These are phyloP conservation scores for Malurus elegans DNA, from an alignment of 2,113 vertebrate species.

Conservation along the genomic window DNA sequence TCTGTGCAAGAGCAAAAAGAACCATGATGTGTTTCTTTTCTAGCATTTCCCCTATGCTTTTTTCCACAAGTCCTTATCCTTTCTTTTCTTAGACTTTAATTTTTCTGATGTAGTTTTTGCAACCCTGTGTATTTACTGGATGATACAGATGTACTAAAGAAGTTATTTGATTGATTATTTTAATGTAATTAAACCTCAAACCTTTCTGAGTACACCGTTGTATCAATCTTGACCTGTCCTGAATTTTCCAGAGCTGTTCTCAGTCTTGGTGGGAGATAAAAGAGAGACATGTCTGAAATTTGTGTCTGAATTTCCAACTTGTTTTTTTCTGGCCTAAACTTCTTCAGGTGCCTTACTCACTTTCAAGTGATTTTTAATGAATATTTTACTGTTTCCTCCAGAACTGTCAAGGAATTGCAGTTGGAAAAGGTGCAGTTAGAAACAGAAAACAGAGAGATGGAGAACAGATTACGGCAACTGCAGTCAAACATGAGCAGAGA, in stretches of 20 bases:
- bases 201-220: neutral
- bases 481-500: constrained; percentile 80
- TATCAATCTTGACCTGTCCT: neutral
- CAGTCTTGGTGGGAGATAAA: neutral
- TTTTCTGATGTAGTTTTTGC: neutral
- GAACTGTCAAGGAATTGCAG: constrained; percentile 79
- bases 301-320: neutral
- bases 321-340: neutral
- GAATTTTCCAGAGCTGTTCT: neutral
- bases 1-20: neutral
- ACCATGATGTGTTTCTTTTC: neutral
- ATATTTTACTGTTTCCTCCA: constrained; percentile 44
- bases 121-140: neutral
- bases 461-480: constrained; percentile 82
- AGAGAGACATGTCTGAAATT: neutral
- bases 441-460: constrained; percentile 81
- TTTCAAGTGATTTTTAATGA: neutral
- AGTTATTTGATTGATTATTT: neutral
- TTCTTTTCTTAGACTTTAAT: neutral
- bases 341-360: neutral
- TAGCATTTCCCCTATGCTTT: neutral
- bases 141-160: neutral
- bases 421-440: constrained; percentile 80
- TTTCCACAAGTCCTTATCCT: neutral
- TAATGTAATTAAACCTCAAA: neutral